Evolutionary conservation across 2,888 invertebrate genomes (phyloP), one percentile per base, ranked within the genome.

Genomic region (Acleris holmiana): DNA sequence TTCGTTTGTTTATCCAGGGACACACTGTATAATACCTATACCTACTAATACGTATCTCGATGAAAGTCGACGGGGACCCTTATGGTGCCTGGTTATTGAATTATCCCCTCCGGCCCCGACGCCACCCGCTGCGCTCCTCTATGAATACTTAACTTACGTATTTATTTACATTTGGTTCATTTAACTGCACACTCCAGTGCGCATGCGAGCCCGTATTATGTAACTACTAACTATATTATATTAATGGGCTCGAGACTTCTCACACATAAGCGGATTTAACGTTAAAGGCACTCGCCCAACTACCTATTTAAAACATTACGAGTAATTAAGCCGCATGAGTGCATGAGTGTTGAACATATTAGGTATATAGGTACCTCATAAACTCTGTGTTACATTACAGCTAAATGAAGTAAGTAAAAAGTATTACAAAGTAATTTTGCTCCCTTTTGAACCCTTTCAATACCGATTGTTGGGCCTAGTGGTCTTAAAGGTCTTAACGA

Each of bases 131-230:
- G 91, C 64, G 87, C 74, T 72, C 69, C 77, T 83, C 80, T 86
- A 85, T 86, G 85, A 85, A 83, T 85, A 86, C 88, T 87, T 86
- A 65, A 59, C 48, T 64, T 25, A 58, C 59, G 44, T 65, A 91
- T 92, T 92, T 92, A 92, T 92, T 92, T 91, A 91, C 90, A 88
- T 82, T 86, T 84, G 89, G 83, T 91, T 89, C 92, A 88, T 92
- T 92, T 89, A 91, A 90, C 89, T 83, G 82, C 80, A 80, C 83
- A 82, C 84, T 83, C 75, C 87, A 88, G 55, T 60, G 84, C 85
- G 82, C 82, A 73, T 80, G 79, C 77, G 74, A 82, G 78, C 81
- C 82, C 83, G 79, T 78, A 68, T 75, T 76, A 76, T 76, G 71
- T 76, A 79, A 77, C 76, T 73, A 77, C 76, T 76, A 79, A 77